Evolutionary conservation across 2,797 vertebrate species (phyloP).

Genomic region (Betta splendens): DNA sequence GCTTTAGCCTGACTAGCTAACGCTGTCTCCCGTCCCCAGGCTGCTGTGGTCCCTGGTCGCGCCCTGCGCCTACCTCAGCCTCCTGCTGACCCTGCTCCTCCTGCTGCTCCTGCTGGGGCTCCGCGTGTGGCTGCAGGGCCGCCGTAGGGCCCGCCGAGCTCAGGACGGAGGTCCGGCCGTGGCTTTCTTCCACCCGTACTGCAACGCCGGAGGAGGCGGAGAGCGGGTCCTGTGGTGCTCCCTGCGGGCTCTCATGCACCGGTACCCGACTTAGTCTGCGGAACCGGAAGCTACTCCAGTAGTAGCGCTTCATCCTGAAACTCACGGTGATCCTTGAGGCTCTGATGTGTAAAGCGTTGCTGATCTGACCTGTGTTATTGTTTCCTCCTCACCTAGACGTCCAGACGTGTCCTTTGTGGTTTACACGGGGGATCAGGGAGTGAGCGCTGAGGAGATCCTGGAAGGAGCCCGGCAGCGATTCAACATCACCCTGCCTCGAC

Average conservation of each 20-base stretch:
- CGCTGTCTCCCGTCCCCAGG: conserved; percentile 66
- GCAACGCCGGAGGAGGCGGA: conserved; percentile 92
- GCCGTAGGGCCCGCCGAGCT: conserved; percentile 62
- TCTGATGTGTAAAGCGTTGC: too few species aligned
- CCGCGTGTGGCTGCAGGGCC: conserved; percentile 77
- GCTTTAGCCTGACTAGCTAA: conserved; percentile 8
- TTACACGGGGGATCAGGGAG: conserved; percentile 89
- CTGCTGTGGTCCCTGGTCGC: conserved; percentile 86
- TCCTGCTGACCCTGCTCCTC: conserved; percentile 79
- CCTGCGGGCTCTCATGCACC: conserved; percentile 80
- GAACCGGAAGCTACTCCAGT: too few species aligned
- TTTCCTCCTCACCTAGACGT: conserved; percentile 76
- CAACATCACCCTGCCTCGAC: conserved; percentile 85
- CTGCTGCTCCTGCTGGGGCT: conserved; percentile 77
- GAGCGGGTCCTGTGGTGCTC: conserved; percentile 95
- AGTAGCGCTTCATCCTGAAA: too few species aligned
- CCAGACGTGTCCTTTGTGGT: conserved; percentile 82
- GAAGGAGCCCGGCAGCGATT: conserved; percentile 87
- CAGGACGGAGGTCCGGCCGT: conserved; percentile 76
- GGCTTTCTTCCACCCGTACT: conserved; percentile 95
- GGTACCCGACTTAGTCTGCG: conserved; percentile 30
- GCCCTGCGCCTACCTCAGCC: conserved; percentile 83
- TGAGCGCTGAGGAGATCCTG: conserved; percentile 85
- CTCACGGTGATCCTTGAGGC: too few species aligned
- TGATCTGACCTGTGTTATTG: too few species aligned